Conservation (phyloP, 2,888 invertebrate species). For the Buathra laborator region DNA sequence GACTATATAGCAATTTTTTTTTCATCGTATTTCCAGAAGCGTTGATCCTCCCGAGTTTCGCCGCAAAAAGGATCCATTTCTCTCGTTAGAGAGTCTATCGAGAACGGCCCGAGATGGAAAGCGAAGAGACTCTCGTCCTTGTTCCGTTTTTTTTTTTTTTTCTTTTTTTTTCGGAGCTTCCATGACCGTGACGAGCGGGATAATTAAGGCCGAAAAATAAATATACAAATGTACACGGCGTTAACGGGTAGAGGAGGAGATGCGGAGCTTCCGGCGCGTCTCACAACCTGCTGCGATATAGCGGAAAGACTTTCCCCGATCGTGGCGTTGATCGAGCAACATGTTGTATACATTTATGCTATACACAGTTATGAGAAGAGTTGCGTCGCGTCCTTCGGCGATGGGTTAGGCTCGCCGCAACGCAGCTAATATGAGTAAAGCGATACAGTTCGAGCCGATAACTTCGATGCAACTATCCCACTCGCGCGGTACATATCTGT, state of each 20-base stretch:
- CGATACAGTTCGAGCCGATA: not conserved
- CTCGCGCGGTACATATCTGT: slow-evolving; percentile 19
- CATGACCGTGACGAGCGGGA: slow-evolving; percentile 48
- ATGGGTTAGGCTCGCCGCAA: slow-evolving; percentile 49
- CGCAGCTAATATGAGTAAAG: not conserved
- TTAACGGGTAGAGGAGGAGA: slow-evolving; percentile 4
- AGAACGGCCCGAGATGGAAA: slow-evolving; percentile 36
- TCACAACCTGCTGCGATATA: slow-evolving; percentile 10
- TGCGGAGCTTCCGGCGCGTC: not conserved
- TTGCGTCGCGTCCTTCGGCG: not conserved
- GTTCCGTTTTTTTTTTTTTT: not conserved
- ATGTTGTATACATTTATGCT: not conserved
- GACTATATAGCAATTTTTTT: slow-evolving; percentile 28
- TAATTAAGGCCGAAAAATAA: slow-evolving; percentile 55
- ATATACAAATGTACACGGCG: not conserved
- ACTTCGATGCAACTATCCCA: not conserved
- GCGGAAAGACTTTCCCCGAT: slow-evolving; percentile 63
- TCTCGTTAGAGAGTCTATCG: slow-evolving; percentile 53
- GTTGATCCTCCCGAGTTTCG: slow-evolving; percentile 18
- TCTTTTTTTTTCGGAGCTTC: slow-evolving; percentile 25
- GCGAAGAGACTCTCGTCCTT: slow-evolving; percentile 23
- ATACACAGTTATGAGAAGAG: not conserved
- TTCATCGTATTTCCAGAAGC: not conserved
- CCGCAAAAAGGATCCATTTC: slow-evolving; percentile 33
- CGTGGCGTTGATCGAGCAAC: slow-evolving; percentile 36